Evolutionary conservation across 2,888 invertebrate species (phyloP), one percentile per base, ranked within the genome.

Genomic region (Drosophila paramelanica): DNA sequence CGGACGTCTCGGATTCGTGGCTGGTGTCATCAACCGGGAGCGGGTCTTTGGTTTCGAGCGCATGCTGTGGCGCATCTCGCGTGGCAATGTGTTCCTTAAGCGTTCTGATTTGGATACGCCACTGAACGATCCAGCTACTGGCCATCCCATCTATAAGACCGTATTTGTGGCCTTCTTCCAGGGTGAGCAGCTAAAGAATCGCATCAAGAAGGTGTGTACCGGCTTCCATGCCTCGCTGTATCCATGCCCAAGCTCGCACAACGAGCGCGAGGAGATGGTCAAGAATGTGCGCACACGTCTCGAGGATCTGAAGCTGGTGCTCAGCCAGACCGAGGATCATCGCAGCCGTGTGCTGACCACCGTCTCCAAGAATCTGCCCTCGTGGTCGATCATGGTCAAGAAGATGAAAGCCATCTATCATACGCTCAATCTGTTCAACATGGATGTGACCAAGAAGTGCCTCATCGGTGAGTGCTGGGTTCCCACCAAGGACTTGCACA

Each of bases 381-480:
- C 95, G 77, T 98, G 97, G 97, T 95, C 94, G 74, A 95, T 96
- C 51, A 96, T 97, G 94, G 96, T 97, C 41, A 94, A 95, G 61
- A 97, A 97, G 92, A 96, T 97, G 94, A 98, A 98, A 92, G 98
- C 98, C 17, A 98, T 98, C 89, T 98, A 98, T 93, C 97, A 98
- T 91, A 97, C 97, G 0, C 94, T 98, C 89, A 98, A 98, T 93
- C 94, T 98, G 93, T 98, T 98, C 93, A 98, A 96, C 90, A 95
- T 98, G 94, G 98, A 98, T 90, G 97, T 97, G 39, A 96, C 97
- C 13, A 96, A 97, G 93, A 98, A 98, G 91, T 98, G 97, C 91
- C 94, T 97, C 33, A 97, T 98, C 79, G 97, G 96, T 0, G 97
- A 98, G 92, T 97, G 97, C 91, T 98, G 97, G 97, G 96, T 97